Evolutionary conservation across 2,797 vertebrate genomes (phyloP).

Genomic region (Neostethus bicornis): DNA sequence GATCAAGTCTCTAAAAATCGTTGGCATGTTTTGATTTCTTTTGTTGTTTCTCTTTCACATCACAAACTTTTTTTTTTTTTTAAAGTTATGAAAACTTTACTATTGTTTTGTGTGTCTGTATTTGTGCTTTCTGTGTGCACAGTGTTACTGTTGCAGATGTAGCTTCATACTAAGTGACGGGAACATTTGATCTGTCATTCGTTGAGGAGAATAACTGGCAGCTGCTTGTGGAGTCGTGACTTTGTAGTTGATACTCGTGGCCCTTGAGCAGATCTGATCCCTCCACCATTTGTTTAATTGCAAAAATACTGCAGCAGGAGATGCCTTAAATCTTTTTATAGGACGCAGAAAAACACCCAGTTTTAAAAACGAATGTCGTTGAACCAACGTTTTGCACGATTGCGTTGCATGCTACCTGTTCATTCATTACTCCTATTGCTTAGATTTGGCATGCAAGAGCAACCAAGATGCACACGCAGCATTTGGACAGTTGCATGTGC

Average conservation of each 20-base stretch:
- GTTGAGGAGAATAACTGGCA: constrained; percentile 44
- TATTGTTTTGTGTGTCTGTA: constrained; percentile 10
- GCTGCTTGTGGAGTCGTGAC: constrained; percentile 42
- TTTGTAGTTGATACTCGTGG: constrained; percentile 25
- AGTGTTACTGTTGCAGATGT: constrained; percentile 43
- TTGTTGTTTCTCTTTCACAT: neutral
- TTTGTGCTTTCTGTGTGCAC: neutral
- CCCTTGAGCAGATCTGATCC: constrained; percentile 22
- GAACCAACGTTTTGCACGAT: constrained; percentile 17
- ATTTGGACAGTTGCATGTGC: constrained; percentile 22
- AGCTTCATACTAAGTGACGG: constrained; percentile 28
- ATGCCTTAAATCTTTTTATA: constrained; percentile 7
- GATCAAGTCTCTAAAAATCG: constrained; percentile 15
- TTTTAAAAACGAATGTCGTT: constrained; percentile 6
- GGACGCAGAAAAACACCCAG: constrained; percentile 2
- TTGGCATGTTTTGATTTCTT: constrained; percentile 28
- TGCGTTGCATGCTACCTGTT: constrained; percentile 3
- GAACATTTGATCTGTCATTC: constrained; percentile 46
- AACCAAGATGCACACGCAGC: constrained; percentile 6
- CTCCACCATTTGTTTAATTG: constrained; percentile 22
- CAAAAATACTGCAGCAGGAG: constrained; percentile 30
- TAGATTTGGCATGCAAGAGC: constrained; percentile 4
- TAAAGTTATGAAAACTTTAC: constrained; percentile 1
- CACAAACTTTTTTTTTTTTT: constrained; percentile 16
- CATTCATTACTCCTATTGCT: constrained; percentile 26